Conservation (phyloP, 2,113 vertebrate species). For the Dicentrarchus labrax region DNA sequence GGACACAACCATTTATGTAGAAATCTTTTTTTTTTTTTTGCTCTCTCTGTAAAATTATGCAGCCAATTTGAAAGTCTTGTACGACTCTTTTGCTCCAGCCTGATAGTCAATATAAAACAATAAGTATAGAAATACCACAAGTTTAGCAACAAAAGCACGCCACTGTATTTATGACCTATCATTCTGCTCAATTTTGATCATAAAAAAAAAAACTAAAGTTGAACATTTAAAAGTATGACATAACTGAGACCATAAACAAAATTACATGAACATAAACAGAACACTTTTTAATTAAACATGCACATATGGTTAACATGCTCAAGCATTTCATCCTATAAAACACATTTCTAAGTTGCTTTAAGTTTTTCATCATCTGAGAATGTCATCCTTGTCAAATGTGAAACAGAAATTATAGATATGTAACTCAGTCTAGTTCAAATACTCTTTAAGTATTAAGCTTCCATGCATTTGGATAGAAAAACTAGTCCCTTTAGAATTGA, state of each 20-base stretch:
- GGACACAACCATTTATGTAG: conserved; percentile 26
- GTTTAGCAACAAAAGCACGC: background rate
- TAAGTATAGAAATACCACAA: background rate
- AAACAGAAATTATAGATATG: conserved; percentile 11
- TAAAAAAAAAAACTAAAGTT: conserved; percentile 17
- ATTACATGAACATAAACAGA: background rate
- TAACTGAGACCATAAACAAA: background rate
- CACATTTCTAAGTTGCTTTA: background rate
- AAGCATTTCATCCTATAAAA: background rate
- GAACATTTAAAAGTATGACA: conserved; percentile 11
- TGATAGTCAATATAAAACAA: conserved; percentile 28
- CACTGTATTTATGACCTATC: background rate
- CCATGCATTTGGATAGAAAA: background rate
- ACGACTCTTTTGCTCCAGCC: conserved; percentile 61
- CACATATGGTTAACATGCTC: background rate
- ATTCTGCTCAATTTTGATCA: background rate
- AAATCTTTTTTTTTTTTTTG: background rate
- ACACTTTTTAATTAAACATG: background rate
- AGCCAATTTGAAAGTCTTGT: conserved; percentile 36
- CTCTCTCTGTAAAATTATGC: conserved; percentile 31
- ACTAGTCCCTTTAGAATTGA: background rate
- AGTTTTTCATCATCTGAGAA: conserved; percentile 6
- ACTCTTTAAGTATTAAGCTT: conserved; percentile 8
- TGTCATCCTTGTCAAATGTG: background rate
- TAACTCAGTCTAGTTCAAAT: conserved; percentile 27